Evolutionary conservation across 2,888 invertebrate species (phyloP), one percentile per base, ranked within the genome.

Genomic region (Cenopis cana): DNA sequence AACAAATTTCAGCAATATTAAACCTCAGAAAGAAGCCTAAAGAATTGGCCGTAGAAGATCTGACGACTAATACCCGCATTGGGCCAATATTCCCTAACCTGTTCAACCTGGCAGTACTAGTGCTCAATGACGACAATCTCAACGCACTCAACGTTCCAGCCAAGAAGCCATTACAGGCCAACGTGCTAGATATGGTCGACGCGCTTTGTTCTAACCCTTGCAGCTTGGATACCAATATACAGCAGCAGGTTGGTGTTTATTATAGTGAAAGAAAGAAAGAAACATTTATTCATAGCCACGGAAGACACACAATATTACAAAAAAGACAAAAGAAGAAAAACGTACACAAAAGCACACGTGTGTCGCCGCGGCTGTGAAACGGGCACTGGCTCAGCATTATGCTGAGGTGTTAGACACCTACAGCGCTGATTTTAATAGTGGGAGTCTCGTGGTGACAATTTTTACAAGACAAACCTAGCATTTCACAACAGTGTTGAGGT

Each of bases 31-130:
- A 86, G 74, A 93, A 94, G 69, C 88, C 94, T 2, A 91, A 94
- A 79, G 89, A 91, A 73, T 79, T 93, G 65, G 95, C 95, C 0
- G 91, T 95, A n/a, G 88, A 89, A 73, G 94, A 95, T 81, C 84
- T 95, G 55, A 90, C 90, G 75, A 91, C 91, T n/a, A 95, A 95
- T 80, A 91, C 93, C 0, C 83, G 93, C 24, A 94, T 95, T 29
- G 95, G 95, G 0, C 94, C 95, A 0, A 94, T 95, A 75, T 93
- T 94, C 68, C 94, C 95, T 14, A 95, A 95, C 84, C 91, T 95
- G 60, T 95, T 95, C 80, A 94, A 94, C 79, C 84, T 95, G 76
- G 94, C 94, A 0, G 95, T 95, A 24, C 79, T 95, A 52, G 91
- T 95, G 1, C 81, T 95, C 0, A 95, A 94, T 55, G 95, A 95